Evolutionary conservation across 2,888 invertebrate species (phyloP), one percentile per base, ranked within the genome.

Genomic region (Willowsia nigromaculata): DNA sequence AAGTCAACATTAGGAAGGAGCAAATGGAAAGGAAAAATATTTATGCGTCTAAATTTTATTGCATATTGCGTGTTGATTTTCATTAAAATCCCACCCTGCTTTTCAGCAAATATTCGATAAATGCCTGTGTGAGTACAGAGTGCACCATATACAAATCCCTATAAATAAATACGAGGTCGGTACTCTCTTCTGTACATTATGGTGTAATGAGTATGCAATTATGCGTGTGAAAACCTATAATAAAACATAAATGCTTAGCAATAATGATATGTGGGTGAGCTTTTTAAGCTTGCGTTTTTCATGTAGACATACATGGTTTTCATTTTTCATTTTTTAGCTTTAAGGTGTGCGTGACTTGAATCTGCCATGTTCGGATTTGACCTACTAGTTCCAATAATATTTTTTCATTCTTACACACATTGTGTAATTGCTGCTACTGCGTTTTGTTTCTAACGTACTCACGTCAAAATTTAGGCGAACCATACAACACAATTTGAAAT

Each of bases 21-120:
- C 13, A 62, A 4, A 15, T 30, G 47, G 47, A 7, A 47, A 13
- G 11, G 13, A 6, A 47, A 13, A 47, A 13, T 2, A 47, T 47
- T 13, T 47, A 13, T 37, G 37, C 37, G 37, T 37, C 37, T 33
- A 4, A 0, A n/a, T 33, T 71, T n/a, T 18, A 40, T 47, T 30
- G 40, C n/a, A n/a, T 50, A 22, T 84, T 84, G 84, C 84, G 84
- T 84, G 84, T 27, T 53, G 15, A 47, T 40, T 68, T 71, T 47
- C 84, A 84, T 71, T 84, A 71, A 37, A 53, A 71, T 53, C 68
- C 78, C 78, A 78, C 78, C 18, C 0, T 50, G 15, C n/a, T 43
- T 25, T 71, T 11, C n/a, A 33, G 53, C 78, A 27, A 78, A 50
- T 50, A 30, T 47, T 76, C 50, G 40, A 68, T 68, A 76, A 27